A percentile compares a stretch with the other conserved stretches of the same genome.
These are phyloP conservation scores for Drosophila prosaltans DNA, from an alignment of 1,140 invertebrate genomes.

Conservation along the genomic window DNA sequence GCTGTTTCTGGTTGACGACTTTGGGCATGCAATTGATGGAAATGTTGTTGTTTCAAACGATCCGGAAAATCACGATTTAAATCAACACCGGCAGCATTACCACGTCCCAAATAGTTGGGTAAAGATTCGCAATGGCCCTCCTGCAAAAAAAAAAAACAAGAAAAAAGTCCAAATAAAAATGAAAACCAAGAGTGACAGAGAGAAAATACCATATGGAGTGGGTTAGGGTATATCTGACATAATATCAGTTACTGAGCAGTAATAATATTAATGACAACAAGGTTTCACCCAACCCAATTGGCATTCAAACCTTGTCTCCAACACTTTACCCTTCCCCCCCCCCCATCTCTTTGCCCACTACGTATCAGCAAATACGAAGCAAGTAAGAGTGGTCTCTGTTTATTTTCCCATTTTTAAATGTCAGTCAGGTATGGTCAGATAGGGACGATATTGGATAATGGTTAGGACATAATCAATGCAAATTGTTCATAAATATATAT, in stretches of 20 bases:
- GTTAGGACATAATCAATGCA: conserved; percentile 9
- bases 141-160: conserved; percentile 83
- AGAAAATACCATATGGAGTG: too few relatives aligned
- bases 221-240: not conserved
- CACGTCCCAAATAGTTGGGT: conserved; percentile 87
- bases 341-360: too few relatives aligned
- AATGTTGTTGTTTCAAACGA: conserved; percentile 86
- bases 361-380: not conserved
- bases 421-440: conserved; percentile 7
- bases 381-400: not conserved
- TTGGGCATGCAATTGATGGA: conserved; percentile 74
- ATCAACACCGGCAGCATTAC: conserved; percentile 91
- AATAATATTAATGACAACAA: conserved; percentile 1
- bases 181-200: too few relatives aligned
- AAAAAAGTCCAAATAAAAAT: not conserved
- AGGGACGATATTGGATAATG: not conserved
- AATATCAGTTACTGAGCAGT: not conserved
- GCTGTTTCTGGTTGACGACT: conserved; percentile 94
- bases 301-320: conserved; percentile 1
- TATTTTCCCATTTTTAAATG: conserved; percentile 9
- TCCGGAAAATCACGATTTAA: conserved; percentile 96
- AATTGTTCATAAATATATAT: not conserved
- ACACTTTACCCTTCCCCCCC: not conserved
- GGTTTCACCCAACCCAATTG: conserved; percentile 7
- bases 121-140: conserved; percentile 91